Evolutionary conservation across 2,113 vertebrate species (phyloP), one percentile per base, ranked within the genome.

Genomic region (Emydura subglobosa): DNA sequence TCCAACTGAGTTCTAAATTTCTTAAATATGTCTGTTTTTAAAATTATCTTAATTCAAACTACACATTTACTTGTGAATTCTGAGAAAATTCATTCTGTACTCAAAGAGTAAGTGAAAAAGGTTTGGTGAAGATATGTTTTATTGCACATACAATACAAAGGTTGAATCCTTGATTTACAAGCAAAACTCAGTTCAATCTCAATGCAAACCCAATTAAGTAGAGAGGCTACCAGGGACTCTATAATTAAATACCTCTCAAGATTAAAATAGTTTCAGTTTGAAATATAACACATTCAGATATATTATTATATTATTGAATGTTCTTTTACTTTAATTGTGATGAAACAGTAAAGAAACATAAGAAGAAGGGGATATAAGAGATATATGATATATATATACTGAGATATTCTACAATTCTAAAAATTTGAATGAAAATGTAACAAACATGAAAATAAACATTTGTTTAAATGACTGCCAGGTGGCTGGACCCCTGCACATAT

Each of bases 11-110:
- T 3, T 21, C 2, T 22, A 7, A 27, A 82, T 4, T 85, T 88
- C 27, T 53, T 91, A 86, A 13, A 93, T 10, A 49, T n/a, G 10
- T 82, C 72, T 54, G 21, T 54, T 39, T 54, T 82, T 21, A 34
- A 55, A 68, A 68, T 10, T 78, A 59, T 25, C 65, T 89, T 53
- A 80, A 49, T 88, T 91, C 65, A 34, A 82, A 29, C 11, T 86
- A 80, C n/a, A 80, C 29, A 49, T 4, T 50, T 42, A 42, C 8
- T 90, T 88, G 57, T n/a, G 74, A 91, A 13, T 3, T 22, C 44
- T 92, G 87, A 84, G 57, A 85, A 85, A 61, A 59, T 4, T 1
- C 47, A n/a, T 79, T 51, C 1, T 2, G 51, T 78, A 72, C 84
- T 59, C 39, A 81, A 39, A 4, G 8, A 93, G 0, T 11, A 86